phyloP scores from a whole-genome alignment of 2,797 vertebrate species.

The Peromyscus nudipes region DNA sequence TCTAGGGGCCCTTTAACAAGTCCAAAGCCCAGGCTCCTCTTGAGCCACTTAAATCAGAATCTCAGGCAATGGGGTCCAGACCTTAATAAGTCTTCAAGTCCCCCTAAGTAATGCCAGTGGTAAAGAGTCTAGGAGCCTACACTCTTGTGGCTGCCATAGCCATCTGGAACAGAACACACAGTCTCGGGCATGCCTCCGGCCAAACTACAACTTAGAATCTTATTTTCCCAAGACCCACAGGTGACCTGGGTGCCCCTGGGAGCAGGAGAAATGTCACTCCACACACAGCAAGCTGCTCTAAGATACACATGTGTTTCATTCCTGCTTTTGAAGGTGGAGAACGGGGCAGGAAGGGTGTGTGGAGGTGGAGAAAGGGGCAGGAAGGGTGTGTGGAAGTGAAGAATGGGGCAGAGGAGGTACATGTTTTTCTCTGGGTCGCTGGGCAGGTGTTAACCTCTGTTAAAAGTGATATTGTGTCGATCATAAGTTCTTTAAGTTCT shows the following conservation, averaged over 20 bases:
- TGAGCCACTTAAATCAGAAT: background rate
- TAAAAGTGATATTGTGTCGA: background rate
- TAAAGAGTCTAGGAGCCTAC: background rate
- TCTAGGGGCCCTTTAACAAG: background rate
- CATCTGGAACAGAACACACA: background rate
- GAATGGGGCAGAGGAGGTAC: no score
- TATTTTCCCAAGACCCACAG: background rate
- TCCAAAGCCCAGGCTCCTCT: background rate
- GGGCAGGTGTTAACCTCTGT: background rate
- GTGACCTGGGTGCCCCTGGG: accelerated
- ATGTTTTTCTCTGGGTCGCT: background rate
- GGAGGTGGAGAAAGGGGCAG: no score
- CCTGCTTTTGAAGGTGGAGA: background rate
- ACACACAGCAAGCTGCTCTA: background rate
- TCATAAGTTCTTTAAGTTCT: background rate
- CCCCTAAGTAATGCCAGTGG: background rate
- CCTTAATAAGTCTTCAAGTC: background rate
- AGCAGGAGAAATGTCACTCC: accelerated
- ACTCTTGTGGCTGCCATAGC: background rate
- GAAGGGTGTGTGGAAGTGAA: no score
- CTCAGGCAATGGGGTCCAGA: background rate
- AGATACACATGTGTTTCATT: accelerated
- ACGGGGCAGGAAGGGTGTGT: no score
- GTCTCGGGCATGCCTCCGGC: background rate
- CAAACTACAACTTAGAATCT: background rate